These are phyloP conservation scores for Campylorhamphus procurvoides DNA, from an alignment of 2,113 vertebrate genomes.

Conservation along the genomic window DNA sequence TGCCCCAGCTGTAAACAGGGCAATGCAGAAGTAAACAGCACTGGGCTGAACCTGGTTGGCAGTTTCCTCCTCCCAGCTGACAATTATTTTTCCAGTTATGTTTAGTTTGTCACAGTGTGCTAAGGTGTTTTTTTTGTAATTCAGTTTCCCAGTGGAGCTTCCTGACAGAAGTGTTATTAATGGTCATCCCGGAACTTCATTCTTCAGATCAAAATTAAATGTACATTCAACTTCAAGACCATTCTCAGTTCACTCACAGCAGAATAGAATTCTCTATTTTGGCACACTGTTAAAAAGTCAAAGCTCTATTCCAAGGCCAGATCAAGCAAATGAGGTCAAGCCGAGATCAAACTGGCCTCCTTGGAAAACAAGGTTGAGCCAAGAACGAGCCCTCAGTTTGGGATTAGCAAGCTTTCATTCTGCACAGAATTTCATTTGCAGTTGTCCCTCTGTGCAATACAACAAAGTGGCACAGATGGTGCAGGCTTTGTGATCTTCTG, in stretches of 20 bases:
- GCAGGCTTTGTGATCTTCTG: conserved; percentile 28
- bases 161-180: background rate
- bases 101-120: background rate
- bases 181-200: background rate
- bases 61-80: background rate
- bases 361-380: conserved; percentile 7
- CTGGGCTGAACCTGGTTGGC: background rate
- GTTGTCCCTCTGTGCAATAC: conserved; percentile 35
- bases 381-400: conserved; percentile 34
- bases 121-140: background rate
- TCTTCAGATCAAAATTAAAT: background rate
- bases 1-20: background rate
- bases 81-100: background rate
- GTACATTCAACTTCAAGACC: background rate
- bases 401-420: conserved; percentile 52
- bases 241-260: background rate
- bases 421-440: conserved; percentile 10
- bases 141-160: background rate
- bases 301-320: conserved; percentile 10
- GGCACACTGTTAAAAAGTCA: background rate
- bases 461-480: conserved; percentile 50
- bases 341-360: conserved; percentile 34
- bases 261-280: background rate
- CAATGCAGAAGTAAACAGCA: background rate
- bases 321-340: conserved; percentile 45